phyloP scores from a whole-genome alignment of 2,888 invertebrate species.

The Cotesia congregata region DNA sequence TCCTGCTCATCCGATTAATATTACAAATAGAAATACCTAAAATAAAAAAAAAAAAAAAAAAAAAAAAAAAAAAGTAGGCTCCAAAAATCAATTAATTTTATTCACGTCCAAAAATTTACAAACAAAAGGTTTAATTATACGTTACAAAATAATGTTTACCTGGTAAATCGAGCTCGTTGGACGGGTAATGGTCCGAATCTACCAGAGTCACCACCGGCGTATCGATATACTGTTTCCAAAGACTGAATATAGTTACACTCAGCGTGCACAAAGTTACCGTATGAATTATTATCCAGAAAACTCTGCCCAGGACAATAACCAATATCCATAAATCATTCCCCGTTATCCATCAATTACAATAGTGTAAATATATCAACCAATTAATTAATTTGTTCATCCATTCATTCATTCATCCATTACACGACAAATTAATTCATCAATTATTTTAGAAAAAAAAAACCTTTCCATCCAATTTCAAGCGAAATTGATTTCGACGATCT shows the following conservation, averaged over 20 bases:
- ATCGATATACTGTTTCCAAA: slow-evolving; percentile 41
- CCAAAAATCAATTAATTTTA: too few species aligned
- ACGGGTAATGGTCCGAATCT: slow-evolving; percentile 48
- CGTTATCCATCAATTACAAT: not conserved
- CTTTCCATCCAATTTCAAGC: not conserved
- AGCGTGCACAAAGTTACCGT: slow-evolving; percentile 37
- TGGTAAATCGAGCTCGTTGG: slow-evolving; percentile 50
- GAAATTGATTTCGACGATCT: not conserved
- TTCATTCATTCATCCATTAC: not conserved
- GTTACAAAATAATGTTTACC: slow-evolving; percentile 43
- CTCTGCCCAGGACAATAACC: slow-evolving; percentile 42
- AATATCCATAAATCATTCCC: not conserved
- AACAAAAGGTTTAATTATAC: slow-evolving; percentile 53
- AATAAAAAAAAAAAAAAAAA: too few species aligned
- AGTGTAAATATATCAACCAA: not conserved
- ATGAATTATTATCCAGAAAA: slow-evolving; percentile 51
- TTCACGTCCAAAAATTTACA: slow-evolving; percentile 42
- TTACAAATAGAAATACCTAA: too few species aligned
- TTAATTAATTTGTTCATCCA: not conserved
- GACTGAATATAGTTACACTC: slow-evolving; percentile 33
- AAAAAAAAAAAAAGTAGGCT: too few species aligned
- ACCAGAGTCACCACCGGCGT: slow-evolving; percentile 46
- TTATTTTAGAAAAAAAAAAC: too few species aligned
- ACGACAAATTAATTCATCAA: not conserved
- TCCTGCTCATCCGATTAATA: too few species aligned